phyloP scores from a whole-genome alignment of 2,113 vertebrate species.

The Dendropsophus ebraccatus region DNA sequence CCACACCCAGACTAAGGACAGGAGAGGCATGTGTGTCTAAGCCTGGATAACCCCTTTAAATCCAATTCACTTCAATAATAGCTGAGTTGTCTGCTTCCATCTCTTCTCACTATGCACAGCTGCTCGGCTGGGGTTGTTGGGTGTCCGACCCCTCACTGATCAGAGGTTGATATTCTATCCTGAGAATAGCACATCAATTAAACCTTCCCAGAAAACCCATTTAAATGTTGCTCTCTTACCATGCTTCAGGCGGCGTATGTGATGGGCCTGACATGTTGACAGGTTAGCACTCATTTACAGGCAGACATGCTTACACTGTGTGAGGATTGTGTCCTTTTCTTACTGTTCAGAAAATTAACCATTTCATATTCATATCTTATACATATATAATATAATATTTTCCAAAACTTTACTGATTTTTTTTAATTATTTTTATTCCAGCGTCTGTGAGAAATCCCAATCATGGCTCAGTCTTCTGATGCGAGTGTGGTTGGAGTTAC shows the following conservation, averaged over 20 bases:
- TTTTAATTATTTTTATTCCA: slow-evolving; percentile 67
- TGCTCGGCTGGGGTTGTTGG: too few species aligned
- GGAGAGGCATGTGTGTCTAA: too few species aligned
- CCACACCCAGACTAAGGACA: too few species aligned
- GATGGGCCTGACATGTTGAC: background rate
- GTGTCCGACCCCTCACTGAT: too few species aligned
- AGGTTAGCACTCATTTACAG: background rate
- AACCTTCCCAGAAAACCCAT: too few species aligned
- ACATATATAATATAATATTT: too few species aligned
- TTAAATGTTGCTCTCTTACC: background rate
- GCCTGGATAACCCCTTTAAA: too few species aligned
- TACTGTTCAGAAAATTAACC: background rate
- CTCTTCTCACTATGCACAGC: too few species aligned
- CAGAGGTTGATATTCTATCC: too few species aligned
- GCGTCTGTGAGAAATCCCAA: slow-evolving; percentile 65
- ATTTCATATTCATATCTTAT: background rate
- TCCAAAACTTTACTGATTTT: background rate
- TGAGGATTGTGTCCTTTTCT: background rate
- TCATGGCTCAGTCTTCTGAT: slow-evolving; percentile 87
- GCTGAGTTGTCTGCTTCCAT: too few species aligned
- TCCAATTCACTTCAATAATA: too few species aligned
- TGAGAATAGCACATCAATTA: too few species aligned
- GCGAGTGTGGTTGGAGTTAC: slow-evolving; percentile 71
- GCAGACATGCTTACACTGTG: background rate
- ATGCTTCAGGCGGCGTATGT: background rate